Conservation (phyloP, 2,797 vertebrate genomes). For the Danio jaintianensis region DNA sequence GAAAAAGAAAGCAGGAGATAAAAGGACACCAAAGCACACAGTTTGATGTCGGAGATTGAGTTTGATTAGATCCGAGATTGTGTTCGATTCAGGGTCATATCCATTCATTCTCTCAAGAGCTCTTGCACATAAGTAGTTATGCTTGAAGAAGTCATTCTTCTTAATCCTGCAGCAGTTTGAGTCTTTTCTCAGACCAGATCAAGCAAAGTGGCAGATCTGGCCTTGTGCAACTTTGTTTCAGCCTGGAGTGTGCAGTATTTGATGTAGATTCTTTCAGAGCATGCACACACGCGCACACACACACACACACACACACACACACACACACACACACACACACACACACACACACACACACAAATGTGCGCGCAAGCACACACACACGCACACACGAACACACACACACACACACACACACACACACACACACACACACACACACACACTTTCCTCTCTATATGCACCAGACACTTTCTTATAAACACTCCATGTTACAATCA, state of each 20-base stretch:
- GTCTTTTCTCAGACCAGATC: background rate
- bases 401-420: too few species aligned
- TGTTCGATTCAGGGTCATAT: background rate
- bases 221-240: background rate
- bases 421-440: too few species aligned
- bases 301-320: too few species aligned
- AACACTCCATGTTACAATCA: too few species aligned
- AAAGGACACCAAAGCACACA: background rate
- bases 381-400: too few species aligned
- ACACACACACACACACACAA: too few species aligned
- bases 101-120: background rate
- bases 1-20: background rate
- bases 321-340: too few species aligned
- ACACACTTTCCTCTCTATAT: too few species aligned
- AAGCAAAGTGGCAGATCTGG: background rate
- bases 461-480: too few species aligned
- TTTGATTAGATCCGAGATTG: slow-evolving; percentile 5
- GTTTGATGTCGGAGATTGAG: background rate
- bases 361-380: too few species aligned
- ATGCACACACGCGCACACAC: too few species aligned
- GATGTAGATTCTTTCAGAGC: background rate
- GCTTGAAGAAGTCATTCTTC: background rate
- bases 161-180: background rate
- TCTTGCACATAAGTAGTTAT: background rate
- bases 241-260: background rate